Evolutionary conservation across 2,888 invertebrate species (phyloP), one percentile per base, ranked within the genome.

Genomic region (Perizoma affinitatum): DNA sequence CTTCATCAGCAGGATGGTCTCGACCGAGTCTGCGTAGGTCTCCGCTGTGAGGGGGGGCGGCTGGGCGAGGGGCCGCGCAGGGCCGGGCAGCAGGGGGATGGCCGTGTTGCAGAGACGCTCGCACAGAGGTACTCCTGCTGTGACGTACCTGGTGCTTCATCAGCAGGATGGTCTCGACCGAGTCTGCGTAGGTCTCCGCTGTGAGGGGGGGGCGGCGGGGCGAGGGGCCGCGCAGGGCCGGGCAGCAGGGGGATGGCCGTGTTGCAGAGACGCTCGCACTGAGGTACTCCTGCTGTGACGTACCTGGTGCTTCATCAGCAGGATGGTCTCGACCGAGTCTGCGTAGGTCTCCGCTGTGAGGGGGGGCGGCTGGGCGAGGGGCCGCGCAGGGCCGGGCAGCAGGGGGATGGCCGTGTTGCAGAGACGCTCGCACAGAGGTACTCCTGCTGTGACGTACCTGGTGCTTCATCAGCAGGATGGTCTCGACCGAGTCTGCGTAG

Each of bases 241-340:
- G 98, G 97, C 50, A 98, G 92, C 4, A 99, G 91, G 0, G 99
- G 99, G 65, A 99, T 88, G 4, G 98, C 97, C 0, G 98, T 96
- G 88, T 99, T 99, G 88, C 98, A 98, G 0, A 99, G 93, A 59
- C 98, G 96, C 86, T 99, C 98, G 91, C 99, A 99, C 50, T 99
- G 94, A 99, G 93, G 87, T 98, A 99, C 87, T 99, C 99, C 58
- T 96, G 96, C 82, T 96, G 4, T 5, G 9, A n/a, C 44, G 33
- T 38, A 63, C 62, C 62, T 67, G 93, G 52, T 89, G 88, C 42
- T 82, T 82, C 10, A 87, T 63, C 55, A 80, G 75, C 5, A 90
- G 72, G 7, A 89, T 80, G 42, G 84, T 67, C 7, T 78, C 68
- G 6, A 82, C 82, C 0, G 85, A 75, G 4, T 83, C 80, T 5